phyloP scores from a whole-genome alignment of 92 coral and sea anemone genomes.

The Parazoanthus darwini region DNA sequence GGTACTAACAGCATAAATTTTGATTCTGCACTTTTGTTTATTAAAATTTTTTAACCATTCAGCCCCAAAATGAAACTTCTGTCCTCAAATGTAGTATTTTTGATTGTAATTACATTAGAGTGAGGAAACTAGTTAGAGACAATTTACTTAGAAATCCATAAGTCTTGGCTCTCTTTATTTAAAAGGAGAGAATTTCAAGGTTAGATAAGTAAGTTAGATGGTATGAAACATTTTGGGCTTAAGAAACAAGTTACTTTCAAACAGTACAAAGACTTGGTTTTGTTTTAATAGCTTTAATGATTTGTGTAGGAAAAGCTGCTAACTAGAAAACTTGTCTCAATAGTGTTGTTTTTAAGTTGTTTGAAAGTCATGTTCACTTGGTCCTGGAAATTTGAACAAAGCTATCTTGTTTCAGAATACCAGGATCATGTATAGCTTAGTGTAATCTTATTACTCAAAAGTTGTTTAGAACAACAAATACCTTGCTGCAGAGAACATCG shows the following conservation, averaged over 20 bases:
- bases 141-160: too few species aligned
- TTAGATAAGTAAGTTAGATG: background rate
- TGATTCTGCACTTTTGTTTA: slow-evolving; percentile 16
- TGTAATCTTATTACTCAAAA: background rate
- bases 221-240: background rate
- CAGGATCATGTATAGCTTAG: background rate
- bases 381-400: background rate
- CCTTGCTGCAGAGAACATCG: too few species aligned
- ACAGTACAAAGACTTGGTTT: background rate
- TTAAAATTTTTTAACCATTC: background rate
- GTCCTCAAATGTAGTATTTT: background rate
- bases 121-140: too few species aligned
- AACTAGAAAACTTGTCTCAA: background rate
- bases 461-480: too few species aligned
- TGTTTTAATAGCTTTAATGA: background rate
- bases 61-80: background rate
- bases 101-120: too few species aligned
- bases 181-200: background rate
- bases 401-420: background rate
- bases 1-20: slow-evolving; percentile 14
- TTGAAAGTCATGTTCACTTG: background rate
- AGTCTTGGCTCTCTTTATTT: background rate
- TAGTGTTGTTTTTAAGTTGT: too few species aligned
- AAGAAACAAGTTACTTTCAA: background rate
- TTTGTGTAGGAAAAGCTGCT: background rate